Percentiles rank a stretch among this genome's conserved stretches.
phyloP scores from a whole-genome alignment of 2,113 vertebrate species.

The Hylia prasina region DNA sequence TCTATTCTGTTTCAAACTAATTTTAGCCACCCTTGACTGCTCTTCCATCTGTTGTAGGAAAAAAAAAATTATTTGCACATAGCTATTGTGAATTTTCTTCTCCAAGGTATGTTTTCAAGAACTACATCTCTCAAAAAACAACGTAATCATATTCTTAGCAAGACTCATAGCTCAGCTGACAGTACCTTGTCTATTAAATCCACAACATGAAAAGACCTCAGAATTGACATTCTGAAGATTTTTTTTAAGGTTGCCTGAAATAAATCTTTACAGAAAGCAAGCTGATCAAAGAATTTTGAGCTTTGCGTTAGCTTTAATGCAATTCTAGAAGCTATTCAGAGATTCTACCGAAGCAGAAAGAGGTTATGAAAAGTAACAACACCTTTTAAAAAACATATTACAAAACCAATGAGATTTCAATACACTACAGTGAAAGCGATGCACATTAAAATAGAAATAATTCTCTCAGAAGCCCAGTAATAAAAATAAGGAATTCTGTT shows the following conservation, averaged over 20 bases:
- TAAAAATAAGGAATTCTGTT: neutral
- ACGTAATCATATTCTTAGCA: neutral
- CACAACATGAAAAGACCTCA: conserved; percentile 2
- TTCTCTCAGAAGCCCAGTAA: neutral
- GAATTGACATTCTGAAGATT: neutral
- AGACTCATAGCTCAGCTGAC: conserved; percentile 24
- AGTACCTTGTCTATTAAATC: conserved; percentile 10
- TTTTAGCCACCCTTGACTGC: conserved; percentile 45
- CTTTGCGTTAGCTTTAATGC: neutral
- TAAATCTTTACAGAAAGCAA: conserved; percentile 32
- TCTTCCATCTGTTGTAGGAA: conserved; percentile 46
- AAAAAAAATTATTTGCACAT: conserved; percentile 4
- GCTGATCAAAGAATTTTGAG: neutral
- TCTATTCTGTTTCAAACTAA: conserved; percentile 48
- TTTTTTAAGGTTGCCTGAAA: conserved; percentile 25
- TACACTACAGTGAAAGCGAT: neutral
- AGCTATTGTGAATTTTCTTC: conserved; percentile 39
- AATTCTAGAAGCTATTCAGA: conserved; percentile 32
- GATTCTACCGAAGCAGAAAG: neutral
- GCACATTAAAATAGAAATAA: neutral
- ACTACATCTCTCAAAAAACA: neutral
- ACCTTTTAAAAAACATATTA: neutral
- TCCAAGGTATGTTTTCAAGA: conserved; percentile 33
- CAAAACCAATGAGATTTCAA: conserved; percentile 8
- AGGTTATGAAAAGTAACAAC: neutral